phyloP scores from a whole-genome alignment of 1,140 invertebrate genomes.

The Ctenoplectra terminalis region DNA sequence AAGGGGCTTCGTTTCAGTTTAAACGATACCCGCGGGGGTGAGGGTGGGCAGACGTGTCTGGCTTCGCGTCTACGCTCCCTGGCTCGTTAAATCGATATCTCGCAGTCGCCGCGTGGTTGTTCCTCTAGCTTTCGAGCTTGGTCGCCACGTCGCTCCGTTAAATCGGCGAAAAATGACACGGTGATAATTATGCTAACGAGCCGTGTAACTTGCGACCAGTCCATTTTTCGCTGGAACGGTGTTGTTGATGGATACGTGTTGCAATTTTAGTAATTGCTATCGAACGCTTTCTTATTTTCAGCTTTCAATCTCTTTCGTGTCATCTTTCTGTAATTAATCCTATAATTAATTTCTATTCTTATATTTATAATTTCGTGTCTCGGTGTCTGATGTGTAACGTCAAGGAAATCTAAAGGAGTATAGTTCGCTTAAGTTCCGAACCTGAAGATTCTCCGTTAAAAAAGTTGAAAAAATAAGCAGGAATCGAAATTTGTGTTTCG shows the following conservation, averaged over 20 bases:
- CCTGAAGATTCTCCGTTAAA: too few relatives aligned
- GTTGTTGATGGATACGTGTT: neutral
- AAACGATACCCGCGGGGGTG: slow-evolving; percentile 23
- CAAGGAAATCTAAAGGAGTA: too few relatives aligned
- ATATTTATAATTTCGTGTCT: too few relatives aligned
- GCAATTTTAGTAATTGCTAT: neutral
- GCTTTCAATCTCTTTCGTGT: too few relatives aligned
- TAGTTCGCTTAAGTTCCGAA: too few relatives aligned
- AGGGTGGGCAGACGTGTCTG: slow-evolving; percentile 41
- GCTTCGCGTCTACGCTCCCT: slow-evolving; percentile 31
- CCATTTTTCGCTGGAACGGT: neutral
- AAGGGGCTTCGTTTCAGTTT: slow-evolving; percentile 45
- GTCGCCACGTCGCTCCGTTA: neutral
- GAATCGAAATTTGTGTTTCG: too few relatives aligned
- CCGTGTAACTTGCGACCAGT: neutral
- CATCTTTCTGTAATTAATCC: too few relatives aligned
- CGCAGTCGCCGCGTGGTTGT: neutral
- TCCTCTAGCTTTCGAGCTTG: neutral
- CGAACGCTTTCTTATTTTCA: neutral
- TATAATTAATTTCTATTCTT: too few relatives aligned
- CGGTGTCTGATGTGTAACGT: too few relatives aligned
- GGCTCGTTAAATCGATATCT: slow-evolving; percentile 43
- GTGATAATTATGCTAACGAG: slow-evolving; percentile 17
- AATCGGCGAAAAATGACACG: slow-evolving; percentile 2
- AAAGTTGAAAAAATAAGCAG: too few relatives aligned